Percentiles rank a stretch among this genome's conserved stretches.
phyloP scores from a whole-genome alignment of 2,888 invertebrate species.

The Deilephila elpenor region DNA sequence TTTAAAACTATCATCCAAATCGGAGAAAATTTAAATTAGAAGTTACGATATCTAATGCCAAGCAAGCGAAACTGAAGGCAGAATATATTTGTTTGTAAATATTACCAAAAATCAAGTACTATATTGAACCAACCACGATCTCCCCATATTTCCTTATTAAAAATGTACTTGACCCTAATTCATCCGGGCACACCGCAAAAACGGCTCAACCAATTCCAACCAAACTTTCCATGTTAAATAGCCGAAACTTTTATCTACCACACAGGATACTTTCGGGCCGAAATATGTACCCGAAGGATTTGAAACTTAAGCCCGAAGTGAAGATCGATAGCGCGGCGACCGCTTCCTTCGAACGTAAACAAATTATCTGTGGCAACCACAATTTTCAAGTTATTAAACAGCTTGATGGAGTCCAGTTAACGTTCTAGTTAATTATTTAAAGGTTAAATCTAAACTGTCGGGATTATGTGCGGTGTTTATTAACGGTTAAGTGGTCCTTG shows the following conservation, averaged over 20 bases:
- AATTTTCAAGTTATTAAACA: constrained; percentile 42
- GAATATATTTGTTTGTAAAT: not conserved
- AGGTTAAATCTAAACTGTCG: constrained; percentile 16
- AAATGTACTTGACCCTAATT: not conserved
- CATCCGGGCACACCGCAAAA: not conserved
- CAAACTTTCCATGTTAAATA: constrained; percentile 36
- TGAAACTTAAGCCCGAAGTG: constrained; percentile 15
- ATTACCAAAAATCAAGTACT: not conserved
- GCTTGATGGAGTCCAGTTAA: constrained; percentile 37
- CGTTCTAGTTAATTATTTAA: constrained; percentile 29
- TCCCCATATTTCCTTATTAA: constrained; percentile 4
- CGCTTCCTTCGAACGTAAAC: constrained; percentile 14
- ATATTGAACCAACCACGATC: constrained; percentile 56
- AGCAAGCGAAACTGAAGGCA: not conserved
- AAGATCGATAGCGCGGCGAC: constrained; percentile 19
- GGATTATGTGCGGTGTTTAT: constrained; percentile 12
- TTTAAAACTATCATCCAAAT: too few relatives aligned
- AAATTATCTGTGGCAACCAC: constrained; percentile 30
- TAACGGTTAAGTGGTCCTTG: constrained; percentile 1
- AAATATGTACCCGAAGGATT: constrained; percentile 19
- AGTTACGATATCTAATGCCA: too few relatives aligned
- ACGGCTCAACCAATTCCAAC: not conserved
- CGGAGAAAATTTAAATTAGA: too few relatives aligned
- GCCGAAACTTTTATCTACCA: constrained; percentile 16
- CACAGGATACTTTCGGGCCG: constrained; percentile 5